Conservation (phyloP, 2,888 invertebrate species). For the Cephonodes hylas region DNA sequence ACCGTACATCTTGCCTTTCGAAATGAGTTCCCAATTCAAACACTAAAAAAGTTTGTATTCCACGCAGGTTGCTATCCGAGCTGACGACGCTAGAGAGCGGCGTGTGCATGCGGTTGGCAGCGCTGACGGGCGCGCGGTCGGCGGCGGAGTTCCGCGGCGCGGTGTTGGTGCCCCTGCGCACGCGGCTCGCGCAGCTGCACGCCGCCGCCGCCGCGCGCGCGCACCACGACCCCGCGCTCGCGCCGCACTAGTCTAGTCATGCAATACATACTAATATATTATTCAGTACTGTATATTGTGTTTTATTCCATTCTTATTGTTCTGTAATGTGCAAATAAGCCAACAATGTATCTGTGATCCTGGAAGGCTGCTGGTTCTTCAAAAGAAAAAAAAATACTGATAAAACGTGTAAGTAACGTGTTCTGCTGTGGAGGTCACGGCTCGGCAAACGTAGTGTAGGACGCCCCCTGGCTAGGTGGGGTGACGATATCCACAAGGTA, state of each 20-base stretch:
- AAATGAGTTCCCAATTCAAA: not conserved
- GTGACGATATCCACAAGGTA: no score
- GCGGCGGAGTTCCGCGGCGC: slow-evolving; percentile 83
- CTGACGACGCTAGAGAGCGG: slow-evolving; percentile 71
- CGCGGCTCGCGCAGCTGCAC: slow-evolving; percentile 24
- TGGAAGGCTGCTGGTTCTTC: no score
- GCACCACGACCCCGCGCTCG: not conserved
- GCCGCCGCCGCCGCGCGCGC: not conserved
- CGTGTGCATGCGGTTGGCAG: slow-evolving; percentile 73
- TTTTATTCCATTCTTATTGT: no score
- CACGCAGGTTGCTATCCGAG: slow-evolving; percentile 27
- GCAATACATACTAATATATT: not conserved
- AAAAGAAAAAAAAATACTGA: no score
- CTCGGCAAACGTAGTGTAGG: no score
- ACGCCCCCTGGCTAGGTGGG: no score
- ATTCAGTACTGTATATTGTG: not conserved
- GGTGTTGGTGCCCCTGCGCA: slow-evolving; percentile 59
- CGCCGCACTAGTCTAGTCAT: not conserved
- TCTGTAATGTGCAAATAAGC: no score
- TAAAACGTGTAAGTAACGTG: no score
- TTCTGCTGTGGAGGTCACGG: no score
- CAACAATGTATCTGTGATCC: no score
- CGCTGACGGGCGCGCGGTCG: slow-evolving; percentile 80
- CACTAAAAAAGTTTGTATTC: not conserved
- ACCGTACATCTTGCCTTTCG: no score